Evolutionary conservation across 2,797 vertebrate species (phyloP).

Genomic region (Cynopterus sphinx): DNA sequence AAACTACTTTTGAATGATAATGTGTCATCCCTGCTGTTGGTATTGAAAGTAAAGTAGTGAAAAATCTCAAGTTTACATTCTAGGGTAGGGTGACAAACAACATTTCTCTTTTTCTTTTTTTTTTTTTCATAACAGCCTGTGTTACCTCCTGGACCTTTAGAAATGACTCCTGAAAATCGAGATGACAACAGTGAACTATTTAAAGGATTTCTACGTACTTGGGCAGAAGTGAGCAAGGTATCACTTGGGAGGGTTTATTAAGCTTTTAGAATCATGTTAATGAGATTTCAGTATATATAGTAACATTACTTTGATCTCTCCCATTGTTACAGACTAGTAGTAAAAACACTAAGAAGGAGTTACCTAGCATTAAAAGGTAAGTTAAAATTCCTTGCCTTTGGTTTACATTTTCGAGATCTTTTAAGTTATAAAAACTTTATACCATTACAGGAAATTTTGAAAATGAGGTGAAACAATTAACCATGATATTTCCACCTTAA

Average conservation of each 20-base stretch:
- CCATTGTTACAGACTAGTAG: conserved; percentile 65
- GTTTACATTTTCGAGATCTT: conserved; percentile 54
- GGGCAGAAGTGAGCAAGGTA: conserved; percentile 88
- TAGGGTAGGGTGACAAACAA: neutral
- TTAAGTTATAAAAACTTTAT: conserved; percentile 27
- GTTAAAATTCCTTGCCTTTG: conserved; percentile 16
- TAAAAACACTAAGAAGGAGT: neutral
- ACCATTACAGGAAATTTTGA: neutral
- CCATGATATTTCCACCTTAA: neutral
- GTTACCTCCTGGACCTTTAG: conserved; percentile 86
- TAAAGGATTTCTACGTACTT: conserved; percentile 85
- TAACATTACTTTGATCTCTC: conserved; percentile 12
- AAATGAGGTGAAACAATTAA: neutral
- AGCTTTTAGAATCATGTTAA: neutral
- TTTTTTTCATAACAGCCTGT: conserved; percentile 73
- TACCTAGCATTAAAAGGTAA: conserved; percentile 79
- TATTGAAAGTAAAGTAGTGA: conserved; percentile 27
- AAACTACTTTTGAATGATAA: neutral
- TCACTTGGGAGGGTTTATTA: neutral
- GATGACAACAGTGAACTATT: conserved; percentile 74
- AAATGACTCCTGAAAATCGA: conserved; percentile 86
- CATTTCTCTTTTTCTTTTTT: neutral
- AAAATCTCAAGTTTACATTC: conserved; percentile 19
- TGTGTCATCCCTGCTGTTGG: neutral
- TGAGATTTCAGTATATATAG: neutral